Evolutionary conservation across 2,113 vertebrate genomes (phyloP).

Genomic region (Sorex fumeus): DNA sequence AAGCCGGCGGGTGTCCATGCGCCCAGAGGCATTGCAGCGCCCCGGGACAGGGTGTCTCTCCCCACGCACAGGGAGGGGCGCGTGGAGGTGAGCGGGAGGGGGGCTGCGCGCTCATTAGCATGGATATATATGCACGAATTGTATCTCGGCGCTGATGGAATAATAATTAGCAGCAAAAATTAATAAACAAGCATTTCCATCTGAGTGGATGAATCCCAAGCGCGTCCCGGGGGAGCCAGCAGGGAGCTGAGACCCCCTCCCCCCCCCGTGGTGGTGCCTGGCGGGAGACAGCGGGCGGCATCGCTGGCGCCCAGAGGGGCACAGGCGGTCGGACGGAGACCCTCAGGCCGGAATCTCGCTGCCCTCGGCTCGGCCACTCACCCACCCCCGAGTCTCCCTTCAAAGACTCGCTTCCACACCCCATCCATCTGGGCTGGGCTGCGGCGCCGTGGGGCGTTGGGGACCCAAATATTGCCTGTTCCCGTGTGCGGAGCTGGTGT

Average conservation of each 20-base stretch:
- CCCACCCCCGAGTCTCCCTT: neutral
- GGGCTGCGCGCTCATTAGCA: neutral
- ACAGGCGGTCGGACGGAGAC: too few relatives aligned
- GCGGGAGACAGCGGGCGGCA: too few relatives aligned
- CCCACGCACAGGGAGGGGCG: neutral
- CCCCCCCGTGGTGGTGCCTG: too few relatives aligned
- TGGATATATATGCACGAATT: fast-evolving
- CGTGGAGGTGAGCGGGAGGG: too few relatives aligned
- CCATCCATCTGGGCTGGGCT: constrained; percentile 68
- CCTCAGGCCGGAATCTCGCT: too few relatives aligned
- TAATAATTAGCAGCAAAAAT: neutral
- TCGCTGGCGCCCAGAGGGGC: too few relatives aligned
- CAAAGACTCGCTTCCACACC: neutral
- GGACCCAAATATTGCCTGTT: constrained; percentile 49
- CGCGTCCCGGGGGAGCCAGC: too few relatives aligned
- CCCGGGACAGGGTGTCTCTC: neutral
- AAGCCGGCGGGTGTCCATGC: neutral
- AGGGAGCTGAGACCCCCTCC: too few relatives aligned
- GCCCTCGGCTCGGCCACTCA: too few relatives aligned
- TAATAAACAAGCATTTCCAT: neutral
- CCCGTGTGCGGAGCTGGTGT: constrained; percentile 50
- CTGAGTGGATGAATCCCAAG: neutral
- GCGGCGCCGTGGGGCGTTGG: neutral
- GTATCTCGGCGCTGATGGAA: neutral
- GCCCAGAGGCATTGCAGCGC: too few relatives aligned